Base-by-base conservation (phyloP, 2,888 invertebrate genomes). In the Temnothorax unifasciatus region DNA sequence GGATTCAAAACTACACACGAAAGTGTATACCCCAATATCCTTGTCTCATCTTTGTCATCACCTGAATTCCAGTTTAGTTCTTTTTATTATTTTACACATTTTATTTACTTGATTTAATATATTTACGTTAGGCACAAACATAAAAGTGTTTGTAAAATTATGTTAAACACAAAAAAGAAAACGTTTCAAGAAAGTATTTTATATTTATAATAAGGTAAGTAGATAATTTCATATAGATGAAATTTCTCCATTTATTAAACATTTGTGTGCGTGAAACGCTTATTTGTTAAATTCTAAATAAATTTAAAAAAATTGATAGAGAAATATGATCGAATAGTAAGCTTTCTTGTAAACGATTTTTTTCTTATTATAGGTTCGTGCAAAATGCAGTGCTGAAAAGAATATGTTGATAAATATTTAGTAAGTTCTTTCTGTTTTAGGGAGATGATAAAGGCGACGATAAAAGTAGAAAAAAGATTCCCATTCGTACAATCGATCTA, bases 401-500 rank as follows among this genome's bases (percentile, higher is more conserved):
- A 38, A 59, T 25, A 38, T 38, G 1, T 66, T 54, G 21, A 64
- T 63, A 64, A 71, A 61, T 57, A 41, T 57, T 52, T 68, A 21
- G 44, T 85, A n/a, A 21, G 21, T 64, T 29, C 77, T 50, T 34
- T 79, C 21, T 91, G 82, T 91, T 92, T 88, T 84, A 95, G 95
- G 93, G 93, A 8, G 95, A 95, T 47, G 94, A 95, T 47, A 95
- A 95, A 83, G 94, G 93, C 71, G 97, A 97, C 87, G 95, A 95
- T 83, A 96, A 96, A 90, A 95, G 95, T 34, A 97, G 97, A 94
- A 98, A 97, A 95, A 98, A 99, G 95, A 96, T 97, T 85, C 95
- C 97, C 6, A 96, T 97, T 34, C 98, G 98, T 95, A 96, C 97
- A 41, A 96, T 98, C 84, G 99, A 99, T 90, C 95, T 99, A 86